Evolutionary conservation across 1,140 invertebrate genomes (phyloP).

Genomic region (Diorhabda carinulata): DNA sequence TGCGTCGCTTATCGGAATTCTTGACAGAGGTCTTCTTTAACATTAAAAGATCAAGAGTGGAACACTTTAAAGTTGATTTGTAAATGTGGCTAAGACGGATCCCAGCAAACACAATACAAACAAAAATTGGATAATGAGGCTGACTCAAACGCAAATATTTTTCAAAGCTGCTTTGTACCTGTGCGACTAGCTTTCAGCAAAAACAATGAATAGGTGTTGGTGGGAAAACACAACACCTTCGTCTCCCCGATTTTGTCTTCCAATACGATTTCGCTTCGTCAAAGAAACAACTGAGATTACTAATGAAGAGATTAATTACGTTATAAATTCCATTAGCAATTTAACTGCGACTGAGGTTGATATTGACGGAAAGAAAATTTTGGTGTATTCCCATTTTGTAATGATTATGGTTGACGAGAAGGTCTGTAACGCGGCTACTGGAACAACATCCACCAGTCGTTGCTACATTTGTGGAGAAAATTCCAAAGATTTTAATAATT

Average conservation of each 20-base stretch:
- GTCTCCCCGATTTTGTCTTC: conserved; percentile 16
- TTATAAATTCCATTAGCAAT: too few relatives aligned
- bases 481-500: too few relatives aligned
- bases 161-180: conserved; percentile 41
- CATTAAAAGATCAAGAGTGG: too few relatives aligned
- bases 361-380: conserved; percentile 7
- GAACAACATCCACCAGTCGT: conserved; percentile 35
- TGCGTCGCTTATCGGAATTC: too few relatives aligned
- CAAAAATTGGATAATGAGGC: too few relatives aligned
- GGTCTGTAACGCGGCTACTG: conserved; percentile 45
- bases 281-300: conserved; percentile 28
- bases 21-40: too few relatives aligned
- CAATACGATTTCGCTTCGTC: conserved; percentile 38
- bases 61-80: conserved; percentile 24
- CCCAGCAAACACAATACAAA: too few relatives aligned
- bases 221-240: conserved; percentile 41
- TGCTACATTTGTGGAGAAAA: too few relatives aligned
- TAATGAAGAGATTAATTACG: too few relatives aligned
- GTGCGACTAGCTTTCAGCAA: conserved; percentile 34
- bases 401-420: conserved; percentile 48
- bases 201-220: conserved; percentile 31
- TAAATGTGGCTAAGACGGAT: neutral
- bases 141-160: conserved; percentile 31
- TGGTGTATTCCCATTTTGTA: conserved; percentile 35
- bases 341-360: neutral